A percentile compares a stretch with the other conserved stretches of the same genome.
phyloP scores from a whole-genome alignment of 2,888 invertebrate genomes.

The Aplocera efformata region DNA sequence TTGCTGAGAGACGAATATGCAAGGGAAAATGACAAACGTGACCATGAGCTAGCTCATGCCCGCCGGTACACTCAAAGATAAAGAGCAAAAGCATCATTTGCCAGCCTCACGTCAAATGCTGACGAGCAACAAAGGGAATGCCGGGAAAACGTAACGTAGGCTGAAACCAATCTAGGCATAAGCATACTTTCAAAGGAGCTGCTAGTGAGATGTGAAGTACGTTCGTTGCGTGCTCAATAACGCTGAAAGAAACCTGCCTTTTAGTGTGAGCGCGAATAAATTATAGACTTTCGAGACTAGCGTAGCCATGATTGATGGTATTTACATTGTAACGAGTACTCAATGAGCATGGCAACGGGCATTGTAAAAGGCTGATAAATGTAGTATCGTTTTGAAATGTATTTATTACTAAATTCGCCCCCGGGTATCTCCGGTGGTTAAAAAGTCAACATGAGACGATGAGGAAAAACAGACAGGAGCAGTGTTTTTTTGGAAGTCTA shows the following conservation, averaged over 20 bases:
- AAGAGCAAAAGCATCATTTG: slow-evolving; percentile 18
- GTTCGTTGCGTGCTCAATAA: slow-evolving; percentile 24
- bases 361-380: no score
- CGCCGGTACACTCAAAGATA: slow-evolving; percentile 11
- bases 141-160: slow-evolving; percentile 25
- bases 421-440: no score
- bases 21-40: slow-evolving; percentile 11
- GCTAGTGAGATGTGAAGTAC: slow-evolving; percentile 21
- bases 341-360: no score
- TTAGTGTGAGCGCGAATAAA: slow-evolving; percentile 5
- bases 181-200: slow-evolving; percentile 25
- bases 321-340: background rate
- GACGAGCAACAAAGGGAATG: slow-evolving; percentile 27
- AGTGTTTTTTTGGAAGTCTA: no score
- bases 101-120: slow-evolving; percentile 19
- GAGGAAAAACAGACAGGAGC: background rate
- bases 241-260: slow-evolving; percentile 11
- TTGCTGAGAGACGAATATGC: no score
- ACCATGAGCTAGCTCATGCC: slow-evolving; percentile 9
- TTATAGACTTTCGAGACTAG: slow-evolving; percentile 1
- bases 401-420: no score
- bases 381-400: no score
- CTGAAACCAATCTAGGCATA: slow-evolving; percentile 19
- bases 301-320: slow-evolving; percentile 3
- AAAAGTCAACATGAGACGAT: background rate